phyloP scores from a whole-genome alignment of 2,797 vertebrate species.

The Malurus leucopterus region DNA sequence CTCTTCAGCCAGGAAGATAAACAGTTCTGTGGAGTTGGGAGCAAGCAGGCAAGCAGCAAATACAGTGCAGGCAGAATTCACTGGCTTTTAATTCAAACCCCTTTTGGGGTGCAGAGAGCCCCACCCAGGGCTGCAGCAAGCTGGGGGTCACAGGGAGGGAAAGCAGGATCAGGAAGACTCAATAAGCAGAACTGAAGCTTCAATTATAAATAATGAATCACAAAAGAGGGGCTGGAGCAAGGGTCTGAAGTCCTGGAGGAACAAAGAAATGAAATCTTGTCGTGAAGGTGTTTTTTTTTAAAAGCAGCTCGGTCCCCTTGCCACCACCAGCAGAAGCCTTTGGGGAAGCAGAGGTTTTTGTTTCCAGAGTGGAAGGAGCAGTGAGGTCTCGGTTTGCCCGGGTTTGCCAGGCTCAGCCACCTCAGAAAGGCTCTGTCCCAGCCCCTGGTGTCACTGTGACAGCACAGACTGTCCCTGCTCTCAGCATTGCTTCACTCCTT shows the following conservation, averaged over 20 bases:
- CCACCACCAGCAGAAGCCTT: not conserved
- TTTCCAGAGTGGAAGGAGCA: not conserved
- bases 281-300: not conserved
- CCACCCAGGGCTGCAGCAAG: not conserved
- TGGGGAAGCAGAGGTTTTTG: not conserved
- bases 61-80: slow-evolving; percentile 10
- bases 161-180: slow-evolving; percentile 5
- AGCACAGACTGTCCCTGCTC: not conserved
- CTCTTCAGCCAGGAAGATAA: slow-evolving; percentile 4
- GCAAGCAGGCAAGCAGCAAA: slow-evolving; percentile 26
- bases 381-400: not conserved
- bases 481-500: not conserved
- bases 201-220: not conserved
- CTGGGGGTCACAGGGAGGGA: not conserved
- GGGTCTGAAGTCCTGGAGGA: not conserved
- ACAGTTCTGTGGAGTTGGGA: not conserved
- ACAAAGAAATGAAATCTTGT: not conserved
- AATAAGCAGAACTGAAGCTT: not conserved
- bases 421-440: too few relatives aligned
- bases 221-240: not conserved
- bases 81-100: not conserved
- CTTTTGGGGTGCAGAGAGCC: not conserved
- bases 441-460: rapidly evolving
- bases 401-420: not conserved
- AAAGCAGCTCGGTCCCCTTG: not conserved